phyloP scores from a whole-genome alignment of 2,888 invertebrate genomes.

The Monochamus alternatus region DNA sequence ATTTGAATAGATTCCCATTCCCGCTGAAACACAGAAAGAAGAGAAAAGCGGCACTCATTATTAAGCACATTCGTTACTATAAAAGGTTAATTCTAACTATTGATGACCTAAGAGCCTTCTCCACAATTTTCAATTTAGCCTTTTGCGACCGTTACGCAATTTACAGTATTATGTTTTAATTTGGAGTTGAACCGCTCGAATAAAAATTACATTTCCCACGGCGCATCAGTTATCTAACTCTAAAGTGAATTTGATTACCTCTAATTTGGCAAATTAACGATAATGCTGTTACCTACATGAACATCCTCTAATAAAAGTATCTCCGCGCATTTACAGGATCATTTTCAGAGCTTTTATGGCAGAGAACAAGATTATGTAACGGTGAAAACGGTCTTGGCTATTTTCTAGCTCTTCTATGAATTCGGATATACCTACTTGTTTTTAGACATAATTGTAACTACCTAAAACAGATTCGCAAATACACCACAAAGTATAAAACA shows the following conservation, averaged over 20 bases:
- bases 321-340: slow-evolving; percentile 5
- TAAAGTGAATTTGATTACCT: slow-evolving; percentile 28
- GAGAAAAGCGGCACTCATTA: background rate
- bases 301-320: slow-evolving; percentile 10
- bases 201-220: slow-evolving; percentile 15
- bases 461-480: no score
- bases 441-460: background rate
- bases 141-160: background rate
- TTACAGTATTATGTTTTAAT: slow-evolving; percentile 5
- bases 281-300: slow-evolving; percentile 16
- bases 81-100: background rate
- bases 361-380: background rate
- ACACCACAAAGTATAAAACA: no score
- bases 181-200: background rate
- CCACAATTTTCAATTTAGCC: slow-evolving; percentile 1
- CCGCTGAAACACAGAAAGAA: background rate
- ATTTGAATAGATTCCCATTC: background rate
- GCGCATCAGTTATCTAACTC: slow-evolving; percentile 24
- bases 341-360: background rate
- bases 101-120: background rate
- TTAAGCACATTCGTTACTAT: background rate
- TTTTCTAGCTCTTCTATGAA: background rate
- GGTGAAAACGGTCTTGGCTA: background rate
- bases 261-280: slow-evolving; percentile 24
- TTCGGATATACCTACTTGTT: background rate